Conservation (phyloP, 2,113 vertebrate species). For the Pelecanoides urinatrix region DNA sequence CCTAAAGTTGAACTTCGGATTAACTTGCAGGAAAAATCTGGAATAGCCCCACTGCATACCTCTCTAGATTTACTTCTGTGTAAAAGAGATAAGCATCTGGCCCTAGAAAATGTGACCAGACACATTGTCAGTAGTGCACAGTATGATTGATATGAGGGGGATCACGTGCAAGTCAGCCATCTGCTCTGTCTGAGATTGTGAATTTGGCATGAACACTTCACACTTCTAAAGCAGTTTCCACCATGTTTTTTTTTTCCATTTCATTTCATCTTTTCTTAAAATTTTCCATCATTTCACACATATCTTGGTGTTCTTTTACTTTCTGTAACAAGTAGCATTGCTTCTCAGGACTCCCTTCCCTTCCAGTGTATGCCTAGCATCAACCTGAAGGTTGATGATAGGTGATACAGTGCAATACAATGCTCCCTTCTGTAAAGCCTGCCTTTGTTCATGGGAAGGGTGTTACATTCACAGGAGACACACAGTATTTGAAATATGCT, state of each 20-base stretch:
- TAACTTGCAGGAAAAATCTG: background rate
- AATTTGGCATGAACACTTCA: background rate
- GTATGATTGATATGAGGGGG: rapidly evolving
- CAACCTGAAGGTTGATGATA: background rate
- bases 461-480: background rate
- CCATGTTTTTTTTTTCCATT: background rate
- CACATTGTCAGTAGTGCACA: background rate
- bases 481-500: background rate
- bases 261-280: background rate
- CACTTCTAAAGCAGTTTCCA: background rate
- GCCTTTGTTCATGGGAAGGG: background rate
- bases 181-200: background rate
- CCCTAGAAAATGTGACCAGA: background rate
- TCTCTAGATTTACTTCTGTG: background rate
- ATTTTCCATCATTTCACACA: background rate
- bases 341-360: background rate
- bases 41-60: background rate
- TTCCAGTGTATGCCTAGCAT: background rate
- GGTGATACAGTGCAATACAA: background rate
- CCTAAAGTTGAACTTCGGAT: background rate
- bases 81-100: background rate
- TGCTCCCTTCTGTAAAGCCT: background rate
- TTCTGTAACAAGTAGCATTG: background rate
- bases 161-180: background rate
- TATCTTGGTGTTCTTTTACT: background rate